A percentile compares a stretch with the other conserved stretches of the same genome.
These are phyloP conservation scores for Cryptoblepharus egeriae DNA, from an alignment of 2,797 vertebrate species.

Conservation along the genomic window DNA sequence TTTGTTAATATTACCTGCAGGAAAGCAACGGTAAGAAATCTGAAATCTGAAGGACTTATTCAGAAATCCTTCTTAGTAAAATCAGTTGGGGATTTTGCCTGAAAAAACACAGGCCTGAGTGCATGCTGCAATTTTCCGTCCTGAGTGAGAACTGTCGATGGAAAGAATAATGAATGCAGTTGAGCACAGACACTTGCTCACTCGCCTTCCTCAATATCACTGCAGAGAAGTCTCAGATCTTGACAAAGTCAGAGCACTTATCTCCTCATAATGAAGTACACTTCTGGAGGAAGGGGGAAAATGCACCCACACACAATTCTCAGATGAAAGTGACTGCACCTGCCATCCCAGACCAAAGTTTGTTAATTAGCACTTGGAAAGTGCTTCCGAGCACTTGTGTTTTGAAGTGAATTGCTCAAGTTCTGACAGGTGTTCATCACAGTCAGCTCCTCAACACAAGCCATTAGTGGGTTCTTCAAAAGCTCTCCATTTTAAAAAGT, in stretches of 20 bases:
- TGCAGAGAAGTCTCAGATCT: neutral
- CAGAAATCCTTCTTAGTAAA: neutral
- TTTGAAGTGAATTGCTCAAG: slow-evolving; percentile 27
- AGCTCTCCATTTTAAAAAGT: slow-evolving; percentile 23
- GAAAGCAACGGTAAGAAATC: slow-evolving; percentile 16
- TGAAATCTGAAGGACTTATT: slow-evolving; percentile 4
- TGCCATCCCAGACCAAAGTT: slow-evolving; percentile 29
- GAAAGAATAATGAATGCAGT: neutral
- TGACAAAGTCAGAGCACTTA: neutral
- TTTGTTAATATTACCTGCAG: slow-evolving; percentile 30
- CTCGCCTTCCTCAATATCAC: neutral
- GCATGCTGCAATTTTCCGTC: neutral
- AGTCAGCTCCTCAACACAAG: slow-evolving; percentile 28
- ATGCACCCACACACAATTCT: neutral
- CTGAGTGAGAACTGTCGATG: neutral
- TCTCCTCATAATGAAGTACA: neutral
- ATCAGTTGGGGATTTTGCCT: neutral
- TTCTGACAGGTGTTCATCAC: slow-evolving; percentile 44
- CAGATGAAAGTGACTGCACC: slow-evolving; percentile 19
- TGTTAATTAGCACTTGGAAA: slow-evolving; percentile 46
- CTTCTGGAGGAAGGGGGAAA: neutral
- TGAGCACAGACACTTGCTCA: neutral
- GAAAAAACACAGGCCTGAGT: neutral
- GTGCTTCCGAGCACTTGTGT: slow-evolving; percentile 33
- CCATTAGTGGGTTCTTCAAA: slow-evolving; percentile 43